phyloP scores from a whole-genome alignment of 2,797 vertebrate species.

The Smutsia temminckii region DNA sequence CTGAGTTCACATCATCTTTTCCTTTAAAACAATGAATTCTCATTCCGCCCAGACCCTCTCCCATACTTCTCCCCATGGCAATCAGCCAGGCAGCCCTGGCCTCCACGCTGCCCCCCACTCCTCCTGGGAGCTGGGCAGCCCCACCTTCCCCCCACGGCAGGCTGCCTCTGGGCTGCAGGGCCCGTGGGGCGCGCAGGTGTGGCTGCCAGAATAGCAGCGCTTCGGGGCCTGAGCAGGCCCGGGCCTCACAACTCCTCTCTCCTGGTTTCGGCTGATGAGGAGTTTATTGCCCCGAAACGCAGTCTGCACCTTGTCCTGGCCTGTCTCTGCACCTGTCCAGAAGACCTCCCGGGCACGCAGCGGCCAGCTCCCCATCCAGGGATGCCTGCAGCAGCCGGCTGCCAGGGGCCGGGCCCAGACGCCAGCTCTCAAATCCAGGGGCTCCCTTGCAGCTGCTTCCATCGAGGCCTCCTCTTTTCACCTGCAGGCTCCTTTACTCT shows the following conservation, averaged over 20 bases:
- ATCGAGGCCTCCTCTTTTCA: fast-evolving
- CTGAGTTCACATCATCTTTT: background rate
- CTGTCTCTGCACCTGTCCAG: background rate
- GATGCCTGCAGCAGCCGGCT: fast-evolving
- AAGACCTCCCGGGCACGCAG: background rate
- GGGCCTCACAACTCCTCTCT: background rate
- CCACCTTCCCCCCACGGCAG: fast-evolving
- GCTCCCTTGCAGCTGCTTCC: fast-evolving
- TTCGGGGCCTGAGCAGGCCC: background rate
- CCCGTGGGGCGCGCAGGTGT: background rate
- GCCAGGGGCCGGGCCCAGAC: fast-evolving
- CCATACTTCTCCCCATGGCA: fast-evolving
- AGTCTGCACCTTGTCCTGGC: fast-evolving
- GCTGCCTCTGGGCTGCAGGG: background rate
- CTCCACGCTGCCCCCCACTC: background rate
- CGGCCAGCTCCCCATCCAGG: background rate
- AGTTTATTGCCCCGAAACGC: constrained; percentile 30
- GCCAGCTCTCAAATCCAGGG: fast-evolving
- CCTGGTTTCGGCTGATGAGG: background rate
- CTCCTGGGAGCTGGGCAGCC: background rate
- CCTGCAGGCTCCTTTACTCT: fast-evolving
- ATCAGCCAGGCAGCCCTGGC: background rate
- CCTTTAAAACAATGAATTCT: background rate
- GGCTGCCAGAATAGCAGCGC: fast-evolving
- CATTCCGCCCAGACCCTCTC: background rate